These are phyloP conservation scores for Coenobita brevimanus DNA, from an alignment of 1,140 invertebrate species.

Conservation along the genomic window DNA sequence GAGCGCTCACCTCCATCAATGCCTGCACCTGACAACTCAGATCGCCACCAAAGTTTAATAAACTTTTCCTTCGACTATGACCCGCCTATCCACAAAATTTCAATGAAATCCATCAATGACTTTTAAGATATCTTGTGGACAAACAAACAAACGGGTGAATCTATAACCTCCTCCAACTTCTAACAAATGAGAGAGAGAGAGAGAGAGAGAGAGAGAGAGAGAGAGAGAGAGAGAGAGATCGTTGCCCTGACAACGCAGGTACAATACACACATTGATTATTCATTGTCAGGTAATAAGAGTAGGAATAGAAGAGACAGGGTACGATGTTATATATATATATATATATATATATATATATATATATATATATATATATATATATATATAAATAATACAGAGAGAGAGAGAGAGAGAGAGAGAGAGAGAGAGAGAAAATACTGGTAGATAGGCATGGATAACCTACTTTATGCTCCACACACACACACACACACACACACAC, in stretches of 20 bases:
- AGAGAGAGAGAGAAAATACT: conserved; percentile 3
- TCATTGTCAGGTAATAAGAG: neutral
- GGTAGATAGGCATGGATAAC: too few relatives aligned
- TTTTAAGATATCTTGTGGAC: too few relatives aligned
- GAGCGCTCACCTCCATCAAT: neutral
- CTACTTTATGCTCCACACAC: too few relatives aligned
- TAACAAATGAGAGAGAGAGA: neutral
- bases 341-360: neutral
- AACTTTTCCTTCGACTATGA: too few relatives aligned
- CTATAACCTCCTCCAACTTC: too few relatives aligned
- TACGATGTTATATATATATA: conserved; percentile 7
- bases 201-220: neutral
- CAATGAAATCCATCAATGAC: too few relatives aligned
- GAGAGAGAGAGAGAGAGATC: neutral
- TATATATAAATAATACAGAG: neutral
- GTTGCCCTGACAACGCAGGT: too few relatives aligned
- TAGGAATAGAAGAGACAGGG: neutral
- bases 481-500: too few relatives aligned
- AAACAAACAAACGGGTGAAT: too few relatives aligned
- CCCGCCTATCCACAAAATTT: too few relatives aligned
- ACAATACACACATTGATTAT: neutral
- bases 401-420: neutral
- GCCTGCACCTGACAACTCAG: too few relatives aligned
- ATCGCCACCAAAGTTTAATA: too few relatives aligned
- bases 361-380: neutral